These are phyloP conservation scores for Tragopan temminckii DNA, from an alignment of 2,797 vertebrate genomes.

Conservation along the genomic window DNA sequence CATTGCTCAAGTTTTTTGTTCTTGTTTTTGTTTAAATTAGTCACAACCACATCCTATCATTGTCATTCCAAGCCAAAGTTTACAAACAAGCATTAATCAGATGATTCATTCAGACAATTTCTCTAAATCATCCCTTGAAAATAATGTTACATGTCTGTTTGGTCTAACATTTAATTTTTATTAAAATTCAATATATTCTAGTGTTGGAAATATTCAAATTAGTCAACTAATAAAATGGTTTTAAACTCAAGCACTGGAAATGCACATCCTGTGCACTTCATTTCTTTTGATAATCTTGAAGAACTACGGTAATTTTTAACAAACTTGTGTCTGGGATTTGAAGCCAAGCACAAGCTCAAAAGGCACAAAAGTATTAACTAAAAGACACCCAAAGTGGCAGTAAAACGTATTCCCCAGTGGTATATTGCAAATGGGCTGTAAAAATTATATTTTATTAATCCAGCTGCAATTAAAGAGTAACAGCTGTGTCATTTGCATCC, in stretches of 20 bases:
- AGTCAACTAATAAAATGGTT: constrained; percentile 78
- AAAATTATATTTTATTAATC: constrained; percentile 82
- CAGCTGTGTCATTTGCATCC: constrained; percentile 70
- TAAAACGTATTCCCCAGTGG: constrained; percentile 78
- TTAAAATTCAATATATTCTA: constrained; percentile 74
- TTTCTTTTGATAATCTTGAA: constrained; percentile 82
- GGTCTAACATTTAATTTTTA: constrained; percentile 78
- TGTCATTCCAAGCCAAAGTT: constrained; percentile 29
- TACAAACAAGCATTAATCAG: constrained; percentile 63
- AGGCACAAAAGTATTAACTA: constrained; percentile 82
- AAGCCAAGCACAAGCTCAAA: constrained; percentile 80
- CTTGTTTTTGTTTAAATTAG: background rate
- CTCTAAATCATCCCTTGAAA: background rate
- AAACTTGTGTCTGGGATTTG: constrained; percentile 82
- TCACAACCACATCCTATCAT: background rate
- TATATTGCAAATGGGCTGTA: constrained; percentile 74
- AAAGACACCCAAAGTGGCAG: constrained; percentile 78
- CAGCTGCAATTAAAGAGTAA: constrained; percentile 82
- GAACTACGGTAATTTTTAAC: constrained; percentile 84
- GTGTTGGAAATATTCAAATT: constrained; percentile 72
- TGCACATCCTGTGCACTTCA: constrained; percentile 79
- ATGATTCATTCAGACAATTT: background rate
- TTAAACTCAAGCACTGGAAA: constrained; percentile 79
- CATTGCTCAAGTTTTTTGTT: background rate
- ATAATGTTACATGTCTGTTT: background rate